phyloP scores from a whole-genome alignment of 2,797 vertebrate genomes.

The Nannoperca obscura region DNA sequence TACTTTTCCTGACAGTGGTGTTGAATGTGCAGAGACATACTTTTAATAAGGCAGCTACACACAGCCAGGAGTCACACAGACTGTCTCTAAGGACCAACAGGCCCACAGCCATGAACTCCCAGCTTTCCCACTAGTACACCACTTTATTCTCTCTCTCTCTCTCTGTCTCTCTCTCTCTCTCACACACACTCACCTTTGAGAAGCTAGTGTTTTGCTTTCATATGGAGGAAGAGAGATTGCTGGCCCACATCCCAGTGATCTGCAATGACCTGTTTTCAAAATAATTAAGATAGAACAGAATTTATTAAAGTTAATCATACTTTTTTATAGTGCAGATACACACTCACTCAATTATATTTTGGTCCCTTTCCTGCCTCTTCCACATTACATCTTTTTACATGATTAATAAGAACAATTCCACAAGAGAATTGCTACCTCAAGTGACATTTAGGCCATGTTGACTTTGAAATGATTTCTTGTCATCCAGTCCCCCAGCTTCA shows the following conservation, averaged over 20 bases:
- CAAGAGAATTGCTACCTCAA: slow-evolving; percentile 38
- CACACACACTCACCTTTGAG: slow-evolving; percentile 29
- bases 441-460: slow-evolving; percentile 60
- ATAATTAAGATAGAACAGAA: slow-evolving; percentile 59
- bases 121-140: slow-evolving; percentile 35
- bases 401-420: slow-evolving; percentile 52
- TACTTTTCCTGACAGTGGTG: slow-evolving; percentile 34
- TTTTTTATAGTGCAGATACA: slow-evolving; percentile 25
- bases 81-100: slow-evolving; percentile 49
- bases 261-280: slow-evolving; percentile 47
- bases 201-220: slow-evolving; percentile 51
- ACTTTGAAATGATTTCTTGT: slow-evolving; percentile 57
- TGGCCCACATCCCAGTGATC: slow-evolving; percentile 41
- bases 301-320: slow-evolving; percentile 56
- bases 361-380: slow-evolving; percentile 12
- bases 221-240: slow-evolving; percentile 39
- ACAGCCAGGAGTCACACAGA: slow-evolving; percentile 47
- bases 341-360: slow-evolving; percentile 28
- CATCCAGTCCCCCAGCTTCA: slow-evolving; percentile 30
- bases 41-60: slow-evolving; percentile 60
- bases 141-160: slow-evolving; percentile 17
- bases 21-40: slow-evolving; percentile 59
- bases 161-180: slow-evolving; percentile 1
- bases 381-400: slow-evolving; percentile 12
- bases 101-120: slow-evolving; percentile 31